Evolutionary conservation across 2,888 invertebrate genomes (phyloP), one percentile per base, ranked within the genome.

Genomic region (Adelognathus sp.): DNA sequence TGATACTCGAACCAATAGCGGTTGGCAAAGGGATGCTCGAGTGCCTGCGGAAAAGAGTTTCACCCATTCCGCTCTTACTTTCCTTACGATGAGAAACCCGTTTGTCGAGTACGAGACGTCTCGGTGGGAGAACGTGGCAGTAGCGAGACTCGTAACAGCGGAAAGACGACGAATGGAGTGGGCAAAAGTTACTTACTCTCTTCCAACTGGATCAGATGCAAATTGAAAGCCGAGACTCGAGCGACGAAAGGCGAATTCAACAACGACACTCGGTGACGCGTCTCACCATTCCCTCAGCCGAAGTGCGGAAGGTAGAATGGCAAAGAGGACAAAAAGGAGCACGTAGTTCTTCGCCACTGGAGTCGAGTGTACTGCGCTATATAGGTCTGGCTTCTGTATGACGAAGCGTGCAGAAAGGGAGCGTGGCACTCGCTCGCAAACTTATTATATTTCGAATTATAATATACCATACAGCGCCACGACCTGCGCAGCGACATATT

Each of bases 141-240:
- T 60, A 21, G 16, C 9, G 50, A 64, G 46, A 46, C 50, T 24
- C 21, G 64, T 33, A 21, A 46, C 31, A 36, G 46, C 50, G 6
- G n/a, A 52, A 56, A 50, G 60, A 56, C 61, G 29, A 58, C 16
- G 31, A 36, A 11, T 36, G 29, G 50, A 63, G 41, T 72, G 31
- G 52, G 70, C 52, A 70, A 78, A 78, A 81, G 78, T 78, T 81
- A 72, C 75, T n/a, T n/a, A n/a, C n/a, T n/a, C n/a, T 76, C 80
- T 67, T 60, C 60, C 64, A 78, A 81, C 76, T 76, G 66, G 78
- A 81, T 81, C 75, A 78, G 75, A 81, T 81, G 81, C 76, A 81
- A 81, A 81, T 79, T 78, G 78, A 70, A 77, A 80, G 77, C 52
- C 60, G 64, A 74, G 78, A 69, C 73, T 58, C 39, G 78, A 74